These are phyloP conservation scores for Bradypodion pumilum DNA, from an alignment of 2,797 vertebrate species.

Conservation along the genomic window DNA sequence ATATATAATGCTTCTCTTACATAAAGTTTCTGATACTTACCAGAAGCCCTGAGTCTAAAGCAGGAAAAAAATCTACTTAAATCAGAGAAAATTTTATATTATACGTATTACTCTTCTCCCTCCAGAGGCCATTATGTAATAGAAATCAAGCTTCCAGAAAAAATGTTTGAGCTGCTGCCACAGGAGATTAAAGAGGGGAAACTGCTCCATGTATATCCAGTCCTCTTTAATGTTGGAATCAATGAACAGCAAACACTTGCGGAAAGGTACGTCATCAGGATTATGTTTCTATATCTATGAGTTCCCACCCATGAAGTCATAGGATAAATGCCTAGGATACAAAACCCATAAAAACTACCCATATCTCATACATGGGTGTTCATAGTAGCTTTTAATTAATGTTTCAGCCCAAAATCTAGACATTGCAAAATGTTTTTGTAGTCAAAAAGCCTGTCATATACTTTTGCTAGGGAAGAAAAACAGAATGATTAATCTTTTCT, in stretches of 20 bases:
- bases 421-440: background rate
- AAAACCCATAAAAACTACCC: background rate
- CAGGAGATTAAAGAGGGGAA: slow-evolving; percentile 92
- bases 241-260: slow-evolving; percentile 98
- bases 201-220: slow-evolving; percentile 85
- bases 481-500: background rate
- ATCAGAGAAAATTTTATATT: background rate
- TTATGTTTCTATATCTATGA: background rate
- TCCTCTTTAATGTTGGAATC: slow-evolving; percentile 97
- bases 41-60: background rate
- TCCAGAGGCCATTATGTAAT: slow-evolving; percentile 91
- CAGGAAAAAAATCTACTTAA: background rate
- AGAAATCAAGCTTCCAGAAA: slow-evolving; percentile 90
- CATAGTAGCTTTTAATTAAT: background rate
- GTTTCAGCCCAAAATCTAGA: background rate
- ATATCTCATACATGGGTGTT: background rate
- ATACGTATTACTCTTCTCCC: slow-evolving; percentile 15
- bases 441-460: background rate
- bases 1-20: background rate
- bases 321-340: background rate
- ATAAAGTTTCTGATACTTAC: background rate
- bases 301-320: background rate
- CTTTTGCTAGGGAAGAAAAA: background rate
- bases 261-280: slow-evolving; percentile 84
- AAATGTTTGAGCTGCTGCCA: slow-evolving; percentile 88